phyloP scores from a whole-genome alignment of 2,888 invertebrate genomes.

The Odontocolon sp. region DNA sequence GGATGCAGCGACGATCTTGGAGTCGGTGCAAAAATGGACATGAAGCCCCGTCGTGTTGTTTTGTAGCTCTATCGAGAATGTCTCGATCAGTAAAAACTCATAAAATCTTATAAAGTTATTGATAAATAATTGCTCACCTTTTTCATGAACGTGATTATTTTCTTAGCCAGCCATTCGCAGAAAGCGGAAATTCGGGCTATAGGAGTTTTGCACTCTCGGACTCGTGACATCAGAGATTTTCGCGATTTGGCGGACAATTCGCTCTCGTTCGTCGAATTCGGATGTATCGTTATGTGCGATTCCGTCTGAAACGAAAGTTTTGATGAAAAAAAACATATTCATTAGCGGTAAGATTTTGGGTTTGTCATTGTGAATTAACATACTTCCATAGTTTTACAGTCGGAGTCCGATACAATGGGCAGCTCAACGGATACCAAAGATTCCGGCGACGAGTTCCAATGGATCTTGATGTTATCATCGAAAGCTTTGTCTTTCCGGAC shows the following conservation, averaged over 20 bases:
- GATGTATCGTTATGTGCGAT: conserved; percentile 32
- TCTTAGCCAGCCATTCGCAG: conserved; percentile 68
- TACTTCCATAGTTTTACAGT: conserved; percentile 59
- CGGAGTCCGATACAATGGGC: conserved; percentile 61
- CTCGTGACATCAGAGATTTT: conserved; percentile 25
- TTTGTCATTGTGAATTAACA: not conserved
- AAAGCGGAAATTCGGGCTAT: conserved; percentile 52
- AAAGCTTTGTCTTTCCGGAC: conserved; percentile 18
- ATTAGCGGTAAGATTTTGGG: too few species aligned
- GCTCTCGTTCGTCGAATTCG: conserved; percentile 6
- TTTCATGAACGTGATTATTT: conserved; percentile 62
- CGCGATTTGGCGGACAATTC: not conserved
- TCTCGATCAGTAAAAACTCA: not conserved
- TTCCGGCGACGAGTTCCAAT: conserved; percentile 48
- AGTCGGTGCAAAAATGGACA: conserved; percentile 24
- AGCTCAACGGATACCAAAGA: conserved; percentile 60
- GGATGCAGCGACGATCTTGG: not conserved
- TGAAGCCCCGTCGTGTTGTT: conserved; percentile 34
- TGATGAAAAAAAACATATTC: conserved; percentile 5
- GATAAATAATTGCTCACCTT: conserved; percentile 54
- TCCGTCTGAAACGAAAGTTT: conserved; percentile 49
- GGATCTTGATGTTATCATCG: conserved; percentile 13
- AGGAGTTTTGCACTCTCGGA: conserved; percentile 8
- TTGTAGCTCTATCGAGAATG: conserved; percentile 62
- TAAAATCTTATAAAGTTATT: not conserved